Base-by-base conservation (phyloP, 37 sponge, comb jelly and placozoan genomes). In the Diacarnus erythraeanus region DNA sequence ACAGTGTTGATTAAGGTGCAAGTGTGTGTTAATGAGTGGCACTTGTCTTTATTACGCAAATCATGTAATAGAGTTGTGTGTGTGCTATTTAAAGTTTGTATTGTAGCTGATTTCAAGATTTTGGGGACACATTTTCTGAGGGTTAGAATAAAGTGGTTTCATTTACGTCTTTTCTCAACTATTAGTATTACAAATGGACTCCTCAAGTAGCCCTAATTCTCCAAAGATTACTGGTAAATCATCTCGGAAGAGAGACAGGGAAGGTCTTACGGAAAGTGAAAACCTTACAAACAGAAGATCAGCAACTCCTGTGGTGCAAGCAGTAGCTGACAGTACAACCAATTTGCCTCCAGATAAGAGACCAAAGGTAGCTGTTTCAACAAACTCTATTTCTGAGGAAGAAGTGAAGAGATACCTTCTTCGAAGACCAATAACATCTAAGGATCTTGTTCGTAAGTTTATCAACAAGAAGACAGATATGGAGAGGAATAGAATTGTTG, bases 361-460 rank as follows among this genome's bases (percentile, higher is more conserved):
- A 34, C 64, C 51, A 41, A 85, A 76, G 36, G 23, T 58, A 25
- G 86, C 77, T 26, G 39, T 33, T 56, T 85, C 81, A 25, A 44
- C 80, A 1, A 59, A 42, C 60, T 70, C 66, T 17, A 84, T 97
- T 15, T 88, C 94, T 0, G 89, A 84, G 56, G 86, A 94, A 12
- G 95, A 88, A n/a, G 97, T 97, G 10, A 44, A 64, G 36, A 47
- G 81, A 12, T 97, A 97, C 63, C 71, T 97, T 23, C 29, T 38
- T 2, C 73, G 92, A 15, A 94, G 90, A 59, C 97, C 97, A 6
- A 97, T 97, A 57, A 86, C 87, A 0, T 88, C 97, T 10, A 94
- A 88, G 59, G 90, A 93, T 17, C 82, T 97, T 5, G 70, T 91
- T 42, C 77, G 77, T 64, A 97, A 97, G 73, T 97, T 97, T 57